phyloP scores from a whole-genome alignment of 2,888 invertebrate genomes.

The Autographa gamma region DNA sequence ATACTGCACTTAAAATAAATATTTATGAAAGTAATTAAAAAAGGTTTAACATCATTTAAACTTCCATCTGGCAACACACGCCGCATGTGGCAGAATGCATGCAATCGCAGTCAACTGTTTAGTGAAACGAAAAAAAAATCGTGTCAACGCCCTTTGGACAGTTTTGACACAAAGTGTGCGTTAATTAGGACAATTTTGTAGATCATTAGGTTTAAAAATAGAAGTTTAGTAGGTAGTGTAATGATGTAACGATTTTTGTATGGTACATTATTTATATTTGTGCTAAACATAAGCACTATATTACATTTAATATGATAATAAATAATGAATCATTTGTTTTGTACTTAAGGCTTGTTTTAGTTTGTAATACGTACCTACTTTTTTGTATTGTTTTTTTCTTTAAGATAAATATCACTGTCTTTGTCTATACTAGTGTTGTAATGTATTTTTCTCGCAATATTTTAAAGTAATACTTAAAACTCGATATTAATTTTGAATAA shows the following conservation, averaged over 20 bases:
- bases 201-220: constrained; percentile 35
- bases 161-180: constrained; percentile 53
- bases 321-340: too few relatives aligned
- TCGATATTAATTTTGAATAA: too few relatives aligned
- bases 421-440: too few relatives aligned
- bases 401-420: too few relatives aligned
- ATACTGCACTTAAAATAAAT: constrained; percentile 10
- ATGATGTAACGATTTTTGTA: constrained; percentile 15
- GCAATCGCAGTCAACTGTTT: constrained; percentile 70
- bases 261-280: neutral
- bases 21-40: constrained; percentile 21
- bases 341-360: too few relatives aligned
- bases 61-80: constrained; percentile 46
- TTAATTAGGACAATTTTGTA: constrained; percentile 46
- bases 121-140: constrained; percentile 58
- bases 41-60: constrained; percentile 22
- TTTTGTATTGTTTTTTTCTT: too few relatives aligned
- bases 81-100: constrained; percentile 73
- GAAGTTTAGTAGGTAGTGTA: constrained; percentile 3
- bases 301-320: too few relatives aligned
- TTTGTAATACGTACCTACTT: too few relatives aligned
- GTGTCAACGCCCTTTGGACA: constrained; percentile 61
- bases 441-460: too few relatives aligned
- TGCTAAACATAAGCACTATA: too few relatives aligned
- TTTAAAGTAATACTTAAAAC: too few relatives aligned